These are phyloP conservation scores for Sturnus vulgaris DNA, from an alignment of 2,113 vertebrate genomes.

Conservation along the genomic window DNA sequence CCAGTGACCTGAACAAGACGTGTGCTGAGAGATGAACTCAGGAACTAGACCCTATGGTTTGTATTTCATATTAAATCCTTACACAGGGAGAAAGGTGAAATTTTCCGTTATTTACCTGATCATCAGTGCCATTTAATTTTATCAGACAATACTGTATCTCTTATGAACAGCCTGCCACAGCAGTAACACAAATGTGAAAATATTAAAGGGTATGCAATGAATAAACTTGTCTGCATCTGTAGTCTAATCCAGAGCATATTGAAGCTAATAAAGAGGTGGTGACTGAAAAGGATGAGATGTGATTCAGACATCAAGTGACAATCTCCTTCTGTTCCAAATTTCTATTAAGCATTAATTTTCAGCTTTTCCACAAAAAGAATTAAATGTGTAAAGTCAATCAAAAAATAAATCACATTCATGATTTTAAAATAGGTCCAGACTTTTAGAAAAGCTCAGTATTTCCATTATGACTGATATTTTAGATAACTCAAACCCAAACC, in stretches of 20 bases:
- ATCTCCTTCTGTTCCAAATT: slow-evolving; percentile 15
- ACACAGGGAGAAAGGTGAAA: not conserved
- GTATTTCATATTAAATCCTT: not conserved
- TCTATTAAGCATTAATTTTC: not conserved
- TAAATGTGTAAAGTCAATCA: not conserved
- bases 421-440: not conserved
- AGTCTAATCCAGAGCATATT: not conserved
- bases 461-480: not conserved
- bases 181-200: not conserved
- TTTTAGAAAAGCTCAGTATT: not conserved
- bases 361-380: not conserved
- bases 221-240: not conserved
- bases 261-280: slow-evolving; percentile 20
- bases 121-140: not conserved
- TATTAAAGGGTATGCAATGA: not conserved
- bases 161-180: not conserved
- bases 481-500: not conserved
- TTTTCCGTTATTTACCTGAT: not conserved
- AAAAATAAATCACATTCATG: not conserved
- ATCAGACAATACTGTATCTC: not conserved
- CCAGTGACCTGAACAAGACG: not conserved
- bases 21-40: not conserved
- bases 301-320: slow-evolving; percentile 55
- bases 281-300: slow-evolving; percentile 1
- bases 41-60: not conserved